phyloP scores from a whole-genome alignment of 2,113 vertebrate species.

The Ardeotis arabs region DNA sequence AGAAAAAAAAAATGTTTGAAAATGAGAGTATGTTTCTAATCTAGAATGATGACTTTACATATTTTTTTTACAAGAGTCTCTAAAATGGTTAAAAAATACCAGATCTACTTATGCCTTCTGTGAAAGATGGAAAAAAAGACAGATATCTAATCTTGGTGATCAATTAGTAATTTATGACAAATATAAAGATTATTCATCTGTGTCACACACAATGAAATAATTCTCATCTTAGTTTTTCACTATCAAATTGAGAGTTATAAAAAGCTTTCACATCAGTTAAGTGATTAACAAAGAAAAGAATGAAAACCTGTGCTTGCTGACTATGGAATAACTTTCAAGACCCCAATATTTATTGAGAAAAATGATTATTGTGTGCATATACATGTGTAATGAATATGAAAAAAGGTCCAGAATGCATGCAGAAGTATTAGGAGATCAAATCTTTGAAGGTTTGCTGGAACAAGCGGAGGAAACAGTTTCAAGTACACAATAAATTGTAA shows the following conservation, averaged over 20 bases:
- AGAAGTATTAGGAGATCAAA: not conserved
- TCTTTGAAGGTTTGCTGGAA: not conserved
- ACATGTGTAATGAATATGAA: not conserved
- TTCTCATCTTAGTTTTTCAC: not conserved
- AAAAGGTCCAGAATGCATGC: not conserved
- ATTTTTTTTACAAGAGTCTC: not conserved
- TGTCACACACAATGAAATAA: not conserved
- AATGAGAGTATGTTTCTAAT: not conserved
- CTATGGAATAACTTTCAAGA: not conserved
- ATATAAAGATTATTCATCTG: not conserved
- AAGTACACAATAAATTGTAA: not conserved
- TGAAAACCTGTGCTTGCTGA: not conserved
- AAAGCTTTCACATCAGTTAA: not conserved
- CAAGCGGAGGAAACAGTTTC: not conserved
- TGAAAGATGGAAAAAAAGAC: not conserved
- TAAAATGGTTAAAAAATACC: not conserved
- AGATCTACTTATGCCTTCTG: not conserved
- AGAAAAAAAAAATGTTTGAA: not conserved
- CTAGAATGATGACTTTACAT: not conserved
- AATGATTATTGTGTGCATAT: not conserved
- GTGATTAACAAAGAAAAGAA: not conserved
- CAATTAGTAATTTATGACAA: not conserved
- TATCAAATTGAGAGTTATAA: not conserved
- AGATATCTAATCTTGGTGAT: not conserved
- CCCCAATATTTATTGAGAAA: not conserved